Base-by-base conservation (phyloP, 37 sponge, comb jelly and placozoan species). In the Agelas oroides region DNA sequence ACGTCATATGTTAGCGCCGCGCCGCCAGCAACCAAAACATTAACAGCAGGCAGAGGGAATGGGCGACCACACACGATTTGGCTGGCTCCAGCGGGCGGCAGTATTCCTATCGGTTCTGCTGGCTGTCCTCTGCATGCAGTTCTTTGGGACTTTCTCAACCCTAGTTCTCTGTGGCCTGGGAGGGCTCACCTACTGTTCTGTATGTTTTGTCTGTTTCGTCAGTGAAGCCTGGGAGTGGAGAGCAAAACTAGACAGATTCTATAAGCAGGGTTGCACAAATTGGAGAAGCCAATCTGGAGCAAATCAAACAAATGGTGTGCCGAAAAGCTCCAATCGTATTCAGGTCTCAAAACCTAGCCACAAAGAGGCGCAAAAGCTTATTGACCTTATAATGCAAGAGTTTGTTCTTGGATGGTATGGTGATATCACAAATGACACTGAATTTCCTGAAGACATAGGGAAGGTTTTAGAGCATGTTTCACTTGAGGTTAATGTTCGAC, bases 301-400 rank as follows among this genome's bases (percentile, higher is more conserved):
- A 66, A 37, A 71, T 71, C 8, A 3, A 3, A 12, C 46, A 3
- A 46, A 46, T 46, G 46, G 46, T 46, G 46, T 3, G 8, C 3
- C 46, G 46, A 59, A 31, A 32, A 37, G 20, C 23, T 79, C 31
- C n/a, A 30, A 27, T 16, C 60, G 16, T 37, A 2, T 35, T 32
- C 36, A 28, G 33, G 53, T 58, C 0, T 46, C 55, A 21, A 30
- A 33, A 62, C 40, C 24, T n/a, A 72, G 79, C 72, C 90, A 89
- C 75, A 85, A 63, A 23, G 94, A 93, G 56, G 81, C 90, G 53
- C 82, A 86, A 60, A 93, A 93, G 57, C 59, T 93, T 0, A 86
- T 89, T n/a, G 73, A 82, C 12, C 63, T 93, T 13, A 86, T 93
- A 21, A 65, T 82, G 73, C 59, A 79, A n/a, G 90, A 93, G 57